Evolutionary conservation across 2,888 invertebrate species (phyloP), one percentile per base, ranked within the genome.

Genomic region (Xanthia icteritia): DNA sequence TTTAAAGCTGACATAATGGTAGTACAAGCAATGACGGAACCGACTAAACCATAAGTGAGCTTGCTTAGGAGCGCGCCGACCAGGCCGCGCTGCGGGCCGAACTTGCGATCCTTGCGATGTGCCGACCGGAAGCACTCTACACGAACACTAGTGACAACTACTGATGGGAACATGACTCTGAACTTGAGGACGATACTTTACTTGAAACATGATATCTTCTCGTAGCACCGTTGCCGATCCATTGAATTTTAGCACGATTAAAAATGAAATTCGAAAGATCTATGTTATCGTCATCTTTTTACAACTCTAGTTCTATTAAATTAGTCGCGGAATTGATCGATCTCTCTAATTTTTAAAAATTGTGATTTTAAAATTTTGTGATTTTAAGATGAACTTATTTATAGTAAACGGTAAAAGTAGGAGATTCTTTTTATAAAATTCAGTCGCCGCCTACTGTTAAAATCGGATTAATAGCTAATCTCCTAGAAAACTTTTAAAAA

Each of bases 391-490:
- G 94, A 94, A 93, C 92, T 94, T 94, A 95, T 92, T 94, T 94
- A 95, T 92, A 87, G 89, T 93, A 93, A 92, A 94, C 92, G 92
- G 92, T 95, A 94, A 94, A 94, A 94, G 93, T 94, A 94, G 92
- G 93, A 93, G 93, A 94, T 90, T 93, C 92, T 90, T 89, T 93
- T 95, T 96, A 96, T 94, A 96, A 96, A 96, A 95, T 96, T 96
- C 96, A 96, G 96, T 96, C 96, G 94, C 95, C 91, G 94, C 93
- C 96, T 96, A 96, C 95, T 94, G 93, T 89, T 94, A 94, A 95
- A 94, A 94, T 94, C 92, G 92, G 93, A 94, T 93, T 90, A 93
- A 94, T 92, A 86, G 90, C 95, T 96, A 96, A 92, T 88, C 89
- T 91, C 94, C 95, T 96, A 96, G 93, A 96, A 96, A 96, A 95